Percentiles rank a stretch among this genome's conserved stretches.
These are phyloP conservation scores for Nebria ingens DNA, from an alignment of 1,140 invertebrate genomes.

Conservation along the genomic window DNA sequence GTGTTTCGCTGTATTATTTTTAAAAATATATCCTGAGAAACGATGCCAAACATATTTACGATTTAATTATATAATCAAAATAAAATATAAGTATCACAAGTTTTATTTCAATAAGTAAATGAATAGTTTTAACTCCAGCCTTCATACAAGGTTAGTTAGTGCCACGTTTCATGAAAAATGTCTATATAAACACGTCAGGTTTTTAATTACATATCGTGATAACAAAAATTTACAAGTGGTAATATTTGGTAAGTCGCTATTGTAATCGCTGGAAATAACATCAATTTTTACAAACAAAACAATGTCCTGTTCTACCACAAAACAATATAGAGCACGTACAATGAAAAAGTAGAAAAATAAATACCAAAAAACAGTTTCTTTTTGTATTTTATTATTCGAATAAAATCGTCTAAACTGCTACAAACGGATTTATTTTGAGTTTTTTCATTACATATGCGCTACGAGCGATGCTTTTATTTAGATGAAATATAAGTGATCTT, in stretches of 20 bases:
- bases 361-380: too few relatives aligned
- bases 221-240: slow-evolving; percentile 10
- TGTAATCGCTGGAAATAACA: not conserved
- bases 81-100: slow-evolving; percentile 35
- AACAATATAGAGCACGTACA: too few relatives aligned
- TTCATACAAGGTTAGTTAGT: slow-evolving; percentile 3
- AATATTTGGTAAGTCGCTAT: slow-evolving; percentile 8
- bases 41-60: slow-evolving; percentile 28
- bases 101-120: slow-evolving; percentile 31
- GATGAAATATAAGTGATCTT: too few relatives aligned
- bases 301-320: too few relatives aligned
- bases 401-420: too few relatives aligned
- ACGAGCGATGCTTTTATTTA: too few relatives aligned
- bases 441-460: too few relatives aligned
- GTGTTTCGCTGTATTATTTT: not conserved
- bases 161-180: slow-evolving; percentile 4
- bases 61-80: slow-evolving; percentile 19
- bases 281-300: too few relatives aligned
- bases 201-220: slow-evolving; percentile 13
- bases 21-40: slow-evolving; percentile 26
- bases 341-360: too few relatives aligned
- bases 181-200: slow-evolving; percentile 7
- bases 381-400: too few relatives aligned
- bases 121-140: slow-evolving; percentile 28
- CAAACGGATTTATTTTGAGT: too few relatives aligned